A percentile compares a stretch with the other conserved stretches of the same genome.
phyloP scores from a whole-genome alignment of 2,888 invertebrate species.

The Drosophila suboccidentalis region DNA sequence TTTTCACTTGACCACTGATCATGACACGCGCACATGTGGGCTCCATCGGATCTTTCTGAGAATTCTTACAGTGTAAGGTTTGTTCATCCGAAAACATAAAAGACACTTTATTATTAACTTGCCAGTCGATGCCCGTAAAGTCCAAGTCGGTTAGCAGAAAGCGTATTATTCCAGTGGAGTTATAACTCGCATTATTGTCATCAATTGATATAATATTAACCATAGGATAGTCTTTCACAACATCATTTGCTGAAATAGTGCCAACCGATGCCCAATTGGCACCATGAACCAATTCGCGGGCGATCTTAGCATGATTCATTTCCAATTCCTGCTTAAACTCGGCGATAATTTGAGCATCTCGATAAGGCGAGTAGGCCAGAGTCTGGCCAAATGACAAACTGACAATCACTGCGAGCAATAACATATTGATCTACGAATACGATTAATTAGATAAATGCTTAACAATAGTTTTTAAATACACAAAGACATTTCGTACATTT shows the following conservation, averaged over 20 bases:
- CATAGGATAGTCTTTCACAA: slow-evolving; percentile 83
- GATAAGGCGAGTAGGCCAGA: slow-evolving; percentile 71
- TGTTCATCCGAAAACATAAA: slow-evolving; percentile 83
- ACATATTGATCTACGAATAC: not conserved
- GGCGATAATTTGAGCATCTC: slow-evolving; percentile 74
- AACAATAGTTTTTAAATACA: not conserved
- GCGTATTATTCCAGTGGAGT: slow-evolving; percentile 83
- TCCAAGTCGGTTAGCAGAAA: slow-evolving; percentile 85
- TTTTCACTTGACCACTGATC: slow-evolving; percentile 82
- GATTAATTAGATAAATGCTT: not conserved
- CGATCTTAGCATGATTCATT: slow-evolving; percentile 83
- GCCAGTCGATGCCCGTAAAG: slow-evolving; percentile 84
- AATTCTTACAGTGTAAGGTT: slow-evolving; percentile 75
- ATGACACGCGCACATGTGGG: slow-evolving; percentile 84
- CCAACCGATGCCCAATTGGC: slow-evolving; percentile 84
- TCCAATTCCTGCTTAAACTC: slow-evolving; percentile 58
- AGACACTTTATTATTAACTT: slow-evolving; percentile 81
- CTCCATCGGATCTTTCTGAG: slow-evolving; percentile 84
- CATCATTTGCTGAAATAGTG: slow-evolving; percentile 81
- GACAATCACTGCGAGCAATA: slow-evolving; percentile 33
- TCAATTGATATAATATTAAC: slow-evolving; percentile 85
- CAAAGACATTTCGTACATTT: too few species aligned
- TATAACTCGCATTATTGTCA: slow-evolving; percentile 70
- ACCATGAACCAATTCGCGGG: slow-evolving; percentile 83
- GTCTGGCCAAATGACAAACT: slow-evolving; percentile 17